Conservation (phyloP, 92 coral and sea anemone genomes). For the Porites evermanni region DNA sequence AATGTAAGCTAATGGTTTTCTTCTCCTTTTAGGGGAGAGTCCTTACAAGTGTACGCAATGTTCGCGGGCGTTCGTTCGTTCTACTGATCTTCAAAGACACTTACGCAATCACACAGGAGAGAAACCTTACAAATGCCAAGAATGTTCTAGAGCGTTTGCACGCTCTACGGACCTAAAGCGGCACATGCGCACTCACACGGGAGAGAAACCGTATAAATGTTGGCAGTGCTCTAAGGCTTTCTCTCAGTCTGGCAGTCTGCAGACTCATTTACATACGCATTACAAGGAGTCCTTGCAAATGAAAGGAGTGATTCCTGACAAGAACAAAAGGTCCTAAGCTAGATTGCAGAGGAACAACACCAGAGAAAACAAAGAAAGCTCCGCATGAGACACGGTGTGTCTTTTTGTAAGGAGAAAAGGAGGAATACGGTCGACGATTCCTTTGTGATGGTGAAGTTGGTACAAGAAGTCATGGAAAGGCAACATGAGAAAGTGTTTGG, state of each 20-base stretch:
- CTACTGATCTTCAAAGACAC: conserved; percentile 99
- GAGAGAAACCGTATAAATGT: conserved; percentile 98
- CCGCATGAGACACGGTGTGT: not conserved
- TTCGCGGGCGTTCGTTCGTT: conserved; percentile 98
- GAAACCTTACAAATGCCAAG: conserved; percentile 95
- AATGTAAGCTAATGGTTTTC: not conserved
- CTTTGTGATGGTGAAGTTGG: not conserved
- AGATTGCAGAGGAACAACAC: not conserved
- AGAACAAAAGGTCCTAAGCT: conserved; percentile 44
- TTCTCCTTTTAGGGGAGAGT: conserved; percentile 82
- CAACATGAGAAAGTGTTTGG: not conserved
- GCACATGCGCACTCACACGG: conserved; percentile 98
- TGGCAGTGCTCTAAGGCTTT: conserved; percentile 99
- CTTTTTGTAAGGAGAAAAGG: not conserved
- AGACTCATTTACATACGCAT: conserved; percentile 95
- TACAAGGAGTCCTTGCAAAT: conserved; percentile 92
- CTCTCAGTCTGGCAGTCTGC: conserved; percentile 97
- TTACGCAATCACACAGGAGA: conserved; percentile 98
- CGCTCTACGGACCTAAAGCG: conserved; percentile 99
- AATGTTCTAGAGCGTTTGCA: conserved; percentile 97
- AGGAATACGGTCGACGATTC: not conserved
- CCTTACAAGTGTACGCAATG: conserved; percentile 99
- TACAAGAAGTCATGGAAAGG: not conserved
- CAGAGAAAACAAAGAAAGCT: not conserved
- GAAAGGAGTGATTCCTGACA: conserved; percentile 85